Evolutionary conservation across 2,797 vertebrate genomes (phyloP).

Genomic region (Gobionotothen gibberifrons): DNA sequence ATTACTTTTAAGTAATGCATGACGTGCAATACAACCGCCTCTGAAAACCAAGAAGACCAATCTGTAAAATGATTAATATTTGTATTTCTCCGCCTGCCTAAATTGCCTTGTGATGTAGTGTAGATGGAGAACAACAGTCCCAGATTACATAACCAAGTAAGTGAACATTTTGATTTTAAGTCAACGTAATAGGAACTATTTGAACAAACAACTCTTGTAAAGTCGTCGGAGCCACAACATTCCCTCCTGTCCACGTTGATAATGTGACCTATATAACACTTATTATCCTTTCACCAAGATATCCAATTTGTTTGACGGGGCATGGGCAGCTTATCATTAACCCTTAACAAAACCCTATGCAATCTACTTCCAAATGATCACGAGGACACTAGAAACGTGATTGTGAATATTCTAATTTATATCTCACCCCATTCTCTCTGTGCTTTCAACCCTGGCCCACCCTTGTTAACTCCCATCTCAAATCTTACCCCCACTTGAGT

Average conservation of each 20-base stretch:
- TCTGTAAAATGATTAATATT: too few species aligned
- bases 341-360: constrained; percentile 58
- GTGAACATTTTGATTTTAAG: neutral
- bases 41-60: neutral
- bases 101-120: neutral
- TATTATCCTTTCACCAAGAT: constrained; percentile 58
- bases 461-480: constrained; percentile 49
- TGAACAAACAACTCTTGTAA: constrained; percentile 2
- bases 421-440: constrained; percentile 52
- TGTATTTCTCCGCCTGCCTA: neutral
- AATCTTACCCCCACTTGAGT: constrained; percentile 60
- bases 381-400: constrained; percentile 60
- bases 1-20: neutral
- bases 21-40: neutral
- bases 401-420: constrained; percentile 73
- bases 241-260: constrained; percentile 17
- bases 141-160: neutral
- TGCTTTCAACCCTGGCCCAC: constrained; percentile 29
- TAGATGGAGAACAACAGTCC: neutral
- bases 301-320: constrained; percentile 55
- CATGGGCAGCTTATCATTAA: constrained; percentile 57
- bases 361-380: constrained; percentile 61
- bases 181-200: neutral
- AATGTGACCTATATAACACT: constrained; percentile 62
- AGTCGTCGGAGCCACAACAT: neutral